A percentile compares a stretch with the other conserved stretches of the same genome.
phyloP scores from a whole-genome alignment of 2,888 invertebrate species.

The Tetropium fuscum region DNA sequence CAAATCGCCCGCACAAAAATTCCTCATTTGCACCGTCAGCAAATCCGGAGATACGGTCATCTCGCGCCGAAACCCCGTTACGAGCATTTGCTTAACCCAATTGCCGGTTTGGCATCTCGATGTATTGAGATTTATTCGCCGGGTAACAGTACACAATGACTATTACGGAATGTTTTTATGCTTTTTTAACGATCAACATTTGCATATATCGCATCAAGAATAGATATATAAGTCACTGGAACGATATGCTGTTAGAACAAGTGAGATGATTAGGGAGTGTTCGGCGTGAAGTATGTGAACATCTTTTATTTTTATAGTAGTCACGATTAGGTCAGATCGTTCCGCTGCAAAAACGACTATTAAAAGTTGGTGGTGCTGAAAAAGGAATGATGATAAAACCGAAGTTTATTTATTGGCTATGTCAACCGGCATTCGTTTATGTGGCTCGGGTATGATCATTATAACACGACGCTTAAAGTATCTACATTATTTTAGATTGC shows the following conservation, averaged over 20 bases:
- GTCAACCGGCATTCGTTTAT: too few species aligned
- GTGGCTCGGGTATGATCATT: too few species aligned
- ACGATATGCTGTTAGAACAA: constrained; percentile 20
- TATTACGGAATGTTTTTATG: constrained; percentile 17
- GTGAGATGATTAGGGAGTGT: too few species aligned
- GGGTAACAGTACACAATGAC: constrained; percentile 39
- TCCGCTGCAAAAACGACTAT: too few species aligned
- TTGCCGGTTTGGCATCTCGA: constrained; percentile 27
- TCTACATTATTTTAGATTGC: too few species aligned
- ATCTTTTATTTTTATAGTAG: too few species aligned
- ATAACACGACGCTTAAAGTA: too few species aligned
- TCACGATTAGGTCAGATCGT: too few species aligned
- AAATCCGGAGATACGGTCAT: neutral
- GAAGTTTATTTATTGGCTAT: too few species aligned
- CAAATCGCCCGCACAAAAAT: neutral
- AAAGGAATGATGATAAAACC: too few species aligned
- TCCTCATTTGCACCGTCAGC: neutral
- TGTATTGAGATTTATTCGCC: constrained; percentile 32
- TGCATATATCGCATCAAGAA: constrained; percentile 31
- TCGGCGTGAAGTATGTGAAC: too few species aligned
- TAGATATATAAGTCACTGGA: constrained; percentile 33
- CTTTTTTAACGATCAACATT: constrained; percentile 17
- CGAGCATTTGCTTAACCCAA: constrained; percentile 41
- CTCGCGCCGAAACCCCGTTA: constrained; percentile 32
- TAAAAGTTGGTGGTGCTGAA: too few species aligned